phyloP scores from a whole-genome alignment of 2,113 vertebrate genomes.

The Seriola rivoliana region DNA sequence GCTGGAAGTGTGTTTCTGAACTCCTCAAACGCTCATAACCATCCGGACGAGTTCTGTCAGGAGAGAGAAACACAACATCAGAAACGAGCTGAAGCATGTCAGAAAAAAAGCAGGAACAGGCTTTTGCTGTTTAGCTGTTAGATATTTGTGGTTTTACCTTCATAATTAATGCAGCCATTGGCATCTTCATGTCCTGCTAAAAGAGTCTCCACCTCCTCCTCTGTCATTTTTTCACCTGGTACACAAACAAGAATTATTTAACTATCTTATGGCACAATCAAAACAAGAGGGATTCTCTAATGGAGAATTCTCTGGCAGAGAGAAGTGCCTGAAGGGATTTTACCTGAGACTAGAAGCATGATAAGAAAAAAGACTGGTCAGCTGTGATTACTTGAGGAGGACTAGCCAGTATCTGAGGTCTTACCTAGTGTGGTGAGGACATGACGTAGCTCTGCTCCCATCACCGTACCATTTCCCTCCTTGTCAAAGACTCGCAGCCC shows the following conservation, averaged over 20 bases:
- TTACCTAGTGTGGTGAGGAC: constrained; percentile 92
- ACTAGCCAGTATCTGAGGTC: neutral
- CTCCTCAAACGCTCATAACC: constrained; percentile 92
- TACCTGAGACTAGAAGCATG: neutral
- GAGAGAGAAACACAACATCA: constrained; percentile 31
- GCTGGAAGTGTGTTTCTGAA: constrained; percentile 33
- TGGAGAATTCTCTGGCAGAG: neutral
- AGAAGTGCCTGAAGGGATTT: neutral
- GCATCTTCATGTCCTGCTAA: constrained; percentile 90
- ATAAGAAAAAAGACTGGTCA: neutral
- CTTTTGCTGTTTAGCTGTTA: neutral
- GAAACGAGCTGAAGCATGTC: neutral
- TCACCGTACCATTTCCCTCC: constrained; percentile 93
- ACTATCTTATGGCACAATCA: neutral
- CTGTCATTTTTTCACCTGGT: constrained; percentile 92
- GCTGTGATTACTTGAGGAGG: neutral
- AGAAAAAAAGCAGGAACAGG: constrained; percentile 8
- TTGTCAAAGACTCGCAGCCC: constrained; percentile 94
- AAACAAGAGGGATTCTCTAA: neutral
- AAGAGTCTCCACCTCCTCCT: constrained; percentile 91
- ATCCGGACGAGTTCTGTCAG: constrained; percentile 91
- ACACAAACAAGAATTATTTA: neutral
- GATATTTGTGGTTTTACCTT: constrained; percentile 82
- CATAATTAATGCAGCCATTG: constrained; percentile 92
- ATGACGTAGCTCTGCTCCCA: constrained; percentile 92